Conservation (phyloP, 2,888 invertebrate species). For the Agonopterix alstromeriana region DNA sequence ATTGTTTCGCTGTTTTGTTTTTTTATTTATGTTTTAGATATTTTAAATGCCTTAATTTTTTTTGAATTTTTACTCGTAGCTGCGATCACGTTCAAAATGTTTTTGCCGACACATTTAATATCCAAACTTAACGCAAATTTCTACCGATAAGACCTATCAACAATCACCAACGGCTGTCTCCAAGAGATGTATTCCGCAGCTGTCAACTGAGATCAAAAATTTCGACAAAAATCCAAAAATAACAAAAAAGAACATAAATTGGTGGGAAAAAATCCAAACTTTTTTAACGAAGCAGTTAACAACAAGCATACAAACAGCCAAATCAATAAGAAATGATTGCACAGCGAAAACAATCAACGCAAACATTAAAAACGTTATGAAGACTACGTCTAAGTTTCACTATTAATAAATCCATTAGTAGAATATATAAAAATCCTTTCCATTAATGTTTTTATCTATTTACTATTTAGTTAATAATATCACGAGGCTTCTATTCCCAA, state of each 20-base stretch:
- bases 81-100: slow-evolving; percentile 20
- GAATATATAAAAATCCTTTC: slow-evolving; percentile 76
- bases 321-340: slow-evolving; percentile 58
- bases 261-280: slow-evolving; percentile 40
- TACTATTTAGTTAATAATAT: slow-evolving; percentile 74
- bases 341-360: slow-evolving; percentile 74
- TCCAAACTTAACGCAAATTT: slow-evolving; percentile 62
- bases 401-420: slow-evolving; percentile 73
- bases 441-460: slow-evolving; percentile 74
- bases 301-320: slow-evolving; percentile 52
- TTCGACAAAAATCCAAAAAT: slow-evolving; percentile 34
- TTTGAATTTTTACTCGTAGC: slow-evolving; percentile 26
- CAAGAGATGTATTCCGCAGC: slow-evolving; percentile 61
- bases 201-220: slow-evolving; percentile 68
- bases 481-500: slow-evolving; percentile 68
- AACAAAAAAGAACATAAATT: slow-evolving; percentile 34
- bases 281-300: slow-evolving; percentile 52
- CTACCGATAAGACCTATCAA: slow-evolving; percentile 50
- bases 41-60: slow-evolving; percentile 8
- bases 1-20: slow-evolving; percentile 55
- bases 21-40: slow-evolving; percentile 8
- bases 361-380: slow-evolving; percentile 55
- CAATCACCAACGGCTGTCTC: slow-evolving; percentile 60
- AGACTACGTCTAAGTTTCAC: slow-evolving; percentile 69
- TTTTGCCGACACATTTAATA: slow-evolving; percentile 61